These are phyloP conservation scores for Brachionus asplanchnoidis DNA, from an alignment of 1,140 invertebrate species.

Conservation along the genomic window DNA sequence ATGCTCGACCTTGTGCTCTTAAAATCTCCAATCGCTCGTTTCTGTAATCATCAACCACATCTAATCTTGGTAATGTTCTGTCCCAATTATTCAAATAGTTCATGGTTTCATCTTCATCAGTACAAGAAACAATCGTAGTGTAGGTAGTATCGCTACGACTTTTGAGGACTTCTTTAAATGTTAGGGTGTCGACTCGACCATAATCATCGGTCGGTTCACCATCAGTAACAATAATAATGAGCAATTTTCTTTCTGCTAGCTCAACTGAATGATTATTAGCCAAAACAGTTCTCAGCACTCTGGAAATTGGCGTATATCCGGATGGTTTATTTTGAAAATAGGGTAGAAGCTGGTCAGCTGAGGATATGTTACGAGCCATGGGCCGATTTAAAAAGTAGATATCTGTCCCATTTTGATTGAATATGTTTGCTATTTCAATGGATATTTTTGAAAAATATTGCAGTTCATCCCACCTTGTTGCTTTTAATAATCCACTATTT, in stretches of 20 bases:
- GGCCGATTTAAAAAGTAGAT: constrained; percentile 23
- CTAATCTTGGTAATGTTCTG: neutral
- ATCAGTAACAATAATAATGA: constrained; percentile 18
- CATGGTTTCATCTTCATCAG: constrained; percentile 3
- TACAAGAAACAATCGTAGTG: constrained; percentile 31
- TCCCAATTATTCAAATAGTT: constrained; percentile 39
- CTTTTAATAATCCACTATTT: neutral
- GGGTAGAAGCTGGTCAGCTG: neutral
- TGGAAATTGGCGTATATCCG: neutral
- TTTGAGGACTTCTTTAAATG: neutral
- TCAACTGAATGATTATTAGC: neutral
- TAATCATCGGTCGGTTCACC: constrained; percentile 21
- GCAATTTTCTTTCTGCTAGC: neutral
- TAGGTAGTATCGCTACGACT: neutral
- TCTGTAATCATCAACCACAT: constrained; percentile 23
- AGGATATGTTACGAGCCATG: neutral
- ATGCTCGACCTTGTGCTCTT: neutral
- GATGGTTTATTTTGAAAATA: neutral
- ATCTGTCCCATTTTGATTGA: constrained; percentile 23
- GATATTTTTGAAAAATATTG: neutral
- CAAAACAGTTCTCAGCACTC: neutral
- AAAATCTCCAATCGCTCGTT: neutral
- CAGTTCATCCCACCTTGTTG: constrained; percentile 28
- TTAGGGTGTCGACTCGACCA: neutral
- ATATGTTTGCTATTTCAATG: constrained; percentile 9